phyloP scores from a whole-genome alignment of 2,113 vertebrate species.

The Prinia subflava region DNA sequence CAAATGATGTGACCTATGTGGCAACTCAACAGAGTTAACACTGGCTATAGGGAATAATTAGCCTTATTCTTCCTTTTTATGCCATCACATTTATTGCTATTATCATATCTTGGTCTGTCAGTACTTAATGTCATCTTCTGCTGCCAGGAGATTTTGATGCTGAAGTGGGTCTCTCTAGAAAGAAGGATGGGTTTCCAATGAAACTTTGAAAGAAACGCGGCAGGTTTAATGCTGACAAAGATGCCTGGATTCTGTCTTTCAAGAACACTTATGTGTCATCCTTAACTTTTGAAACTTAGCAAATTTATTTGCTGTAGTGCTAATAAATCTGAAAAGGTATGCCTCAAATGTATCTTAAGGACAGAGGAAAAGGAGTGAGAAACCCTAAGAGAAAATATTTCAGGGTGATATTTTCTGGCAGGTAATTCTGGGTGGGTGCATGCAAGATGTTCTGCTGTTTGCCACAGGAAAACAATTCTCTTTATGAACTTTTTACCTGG shows the following conservation, averaged over 20 bases:
- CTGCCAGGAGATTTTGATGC: background rate
- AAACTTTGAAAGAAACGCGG: background rate
- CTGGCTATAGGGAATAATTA: background rate
- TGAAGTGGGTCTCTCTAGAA: background rate
- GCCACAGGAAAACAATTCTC: background rate
- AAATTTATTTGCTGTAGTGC: background rate
- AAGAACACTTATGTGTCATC: background rate
- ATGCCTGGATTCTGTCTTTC: background rate
- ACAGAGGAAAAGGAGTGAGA: background rate
- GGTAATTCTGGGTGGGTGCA: background rate
- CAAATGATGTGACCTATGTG: background rate
- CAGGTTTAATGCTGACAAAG: background rate
- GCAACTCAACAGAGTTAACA: background rate
- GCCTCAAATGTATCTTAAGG: background rate
- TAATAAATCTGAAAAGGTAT: background rate
- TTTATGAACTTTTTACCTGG: background rate
- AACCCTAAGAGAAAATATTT: background rate
- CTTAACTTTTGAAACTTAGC: background rate
- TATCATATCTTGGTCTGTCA: background rate
- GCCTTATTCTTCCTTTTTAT: background rate
- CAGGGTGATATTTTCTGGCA: background rate
- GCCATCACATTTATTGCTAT: background rate
- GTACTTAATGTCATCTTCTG: background rate
- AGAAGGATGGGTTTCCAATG: background rate
- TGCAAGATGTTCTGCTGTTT: background rate